These are phyloP conservation scores for Bombus fervidus DNA, from an alignment of 1,140 invertebrate genomes.

Conservation along the genomic window DNA sequence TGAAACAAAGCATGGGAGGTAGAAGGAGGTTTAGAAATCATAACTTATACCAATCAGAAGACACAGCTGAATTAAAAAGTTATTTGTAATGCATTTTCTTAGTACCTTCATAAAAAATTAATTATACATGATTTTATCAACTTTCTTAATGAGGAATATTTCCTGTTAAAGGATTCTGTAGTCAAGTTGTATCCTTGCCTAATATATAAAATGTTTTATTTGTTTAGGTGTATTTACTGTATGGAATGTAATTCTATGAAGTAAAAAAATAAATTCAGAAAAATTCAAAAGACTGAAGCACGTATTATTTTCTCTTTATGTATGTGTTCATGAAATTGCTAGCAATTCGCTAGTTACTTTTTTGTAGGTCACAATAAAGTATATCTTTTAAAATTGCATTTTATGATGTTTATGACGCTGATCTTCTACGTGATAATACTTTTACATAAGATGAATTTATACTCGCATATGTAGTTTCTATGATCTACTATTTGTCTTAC, in stretches of 20 bases:
- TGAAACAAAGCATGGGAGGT: too few species aligned
- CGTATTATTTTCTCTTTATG: neutral
- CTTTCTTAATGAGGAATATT: neutral
- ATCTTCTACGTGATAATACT: neutral
- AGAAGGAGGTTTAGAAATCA: rapidly evolving
- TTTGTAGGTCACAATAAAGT: neutral
- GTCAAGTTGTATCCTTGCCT: neutral
- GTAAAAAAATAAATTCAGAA: neutral
- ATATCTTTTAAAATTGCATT: neutral
- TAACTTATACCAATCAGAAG: rapidly evolving
- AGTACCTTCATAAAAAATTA: neutral
- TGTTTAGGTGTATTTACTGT: neutral
- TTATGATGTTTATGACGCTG: neutral
- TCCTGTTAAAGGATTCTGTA: neutral
- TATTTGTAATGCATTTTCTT: neutral
- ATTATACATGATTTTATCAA: neutral
- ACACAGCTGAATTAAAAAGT: neutral
- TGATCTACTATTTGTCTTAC: neutral
- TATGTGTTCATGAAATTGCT: neutral
- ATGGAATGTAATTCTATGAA: neutral
- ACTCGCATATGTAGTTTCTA: too few species aligned
- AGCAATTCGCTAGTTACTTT: neutral
- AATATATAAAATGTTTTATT: neutral
- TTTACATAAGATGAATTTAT: neutral
- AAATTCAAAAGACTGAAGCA: neutral